Evolutionary conservation across 2,888 invertebrate species (phyloP).

Genomic region (Drosophila eohydei): DNA sequence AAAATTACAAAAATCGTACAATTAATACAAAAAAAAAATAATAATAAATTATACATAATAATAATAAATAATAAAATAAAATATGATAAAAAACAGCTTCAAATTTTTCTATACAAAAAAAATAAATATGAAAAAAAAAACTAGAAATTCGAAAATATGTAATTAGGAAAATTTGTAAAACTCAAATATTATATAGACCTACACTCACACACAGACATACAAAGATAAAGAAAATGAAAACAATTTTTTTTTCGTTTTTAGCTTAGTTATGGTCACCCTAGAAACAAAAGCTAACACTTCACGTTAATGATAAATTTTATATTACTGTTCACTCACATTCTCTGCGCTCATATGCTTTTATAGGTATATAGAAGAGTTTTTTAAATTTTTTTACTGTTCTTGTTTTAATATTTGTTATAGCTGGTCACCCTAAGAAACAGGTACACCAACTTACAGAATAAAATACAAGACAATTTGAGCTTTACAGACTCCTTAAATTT

Average conservation of each 20-base stretch:
- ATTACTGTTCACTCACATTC: too few species aligned
- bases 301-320: neutral
- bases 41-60: constrained; percentile 14
- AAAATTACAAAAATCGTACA: constrained; percentile 63
- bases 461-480: too few species aligned
- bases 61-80: constrained; percentile 26
- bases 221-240: neutral
- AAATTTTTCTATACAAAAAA: constrained; percentile 64
- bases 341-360: too few species aligned
- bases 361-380: too few species aligned
- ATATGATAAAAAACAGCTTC: constrained; percentile 52
- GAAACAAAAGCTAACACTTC: constrained; percentile 3
- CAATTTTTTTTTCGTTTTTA: neutral
- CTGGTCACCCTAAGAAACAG: constrained; percentile 35
- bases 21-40: constrained; percentile 36
- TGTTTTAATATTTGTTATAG: neutral
- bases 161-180: constrained; percentile 75
- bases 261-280: neutral
- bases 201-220: constrained; percentile 34
- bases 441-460: too few species aligned
- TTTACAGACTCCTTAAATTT: too few species aligned
- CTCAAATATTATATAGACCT: constrained; percentile 53
- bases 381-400: too few species aligned
- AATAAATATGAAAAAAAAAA: constrained; percentile 13
- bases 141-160: constrained; percentile 62